Evolutionary conservation across 2,797 vertebrate species (phyloP), one percentile per base, ranked within the genome.

Genomic region (Sebastes taczanowskii): DNA sequence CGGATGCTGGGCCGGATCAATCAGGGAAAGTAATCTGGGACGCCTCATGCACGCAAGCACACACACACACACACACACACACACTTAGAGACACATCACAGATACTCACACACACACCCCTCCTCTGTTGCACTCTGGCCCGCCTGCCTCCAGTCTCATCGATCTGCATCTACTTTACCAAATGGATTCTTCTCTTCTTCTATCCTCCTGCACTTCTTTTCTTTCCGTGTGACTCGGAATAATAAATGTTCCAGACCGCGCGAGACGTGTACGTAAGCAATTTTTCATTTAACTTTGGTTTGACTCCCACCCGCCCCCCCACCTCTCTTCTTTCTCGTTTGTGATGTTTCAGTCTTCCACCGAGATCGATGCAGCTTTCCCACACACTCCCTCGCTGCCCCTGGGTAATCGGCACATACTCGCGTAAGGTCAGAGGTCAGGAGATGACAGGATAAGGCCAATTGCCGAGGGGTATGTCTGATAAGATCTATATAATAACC

Each of bases 151-250:
- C 94, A 91, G 88, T 89, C 86, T 89, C 89, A 96, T 96, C 92
- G 94, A 96, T 96, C 95, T 93, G 93, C 93, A 95, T 94, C 95
- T 96, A 95, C 95, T 96, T 96, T 95, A 94, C 94, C 91, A 95
- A 96, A 96, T 96, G 91, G 95, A 94, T 95, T 96, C 92, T 85
- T 91, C 89, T 90, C 85, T 88, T 92, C 85, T 91, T 91, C 91
- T 91, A 86, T 90, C 87, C 86, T 87, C 89, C 87, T 88, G 91
- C 79, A 71, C 82, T 82, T 83, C 70, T 84, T 88, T 84, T 80
- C 85, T 85, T 82, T 90, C 85, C 76, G 79, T 89, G 90, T 87
- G 89, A 94, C 89, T 94, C 87, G 59, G 91, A 92, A 94, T 95
- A 95, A 95, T 95, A 95, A 93, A 96, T 95, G 91, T 91, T 94